Evolutionary conservation across 2,797 vertebrate genomes (phyloP).

Genomic region (Oryzias dopingdopingensis): DNA sequence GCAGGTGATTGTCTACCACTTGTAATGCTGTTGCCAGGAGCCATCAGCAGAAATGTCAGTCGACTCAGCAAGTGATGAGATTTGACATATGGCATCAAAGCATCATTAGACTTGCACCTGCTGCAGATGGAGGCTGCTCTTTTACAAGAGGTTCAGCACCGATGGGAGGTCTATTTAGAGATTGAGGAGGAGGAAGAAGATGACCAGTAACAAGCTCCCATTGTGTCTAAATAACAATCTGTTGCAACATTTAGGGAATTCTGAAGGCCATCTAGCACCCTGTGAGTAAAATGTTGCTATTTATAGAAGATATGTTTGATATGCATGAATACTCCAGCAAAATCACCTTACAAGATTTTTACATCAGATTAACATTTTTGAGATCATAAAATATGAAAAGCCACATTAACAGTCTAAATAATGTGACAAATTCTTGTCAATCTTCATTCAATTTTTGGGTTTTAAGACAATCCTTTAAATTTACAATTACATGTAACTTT

Average conservation of each 20-base stretch:
- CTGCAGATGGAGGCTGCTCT: constrained; percentile 82
- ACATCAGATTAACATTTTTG: too few relatives aligned
- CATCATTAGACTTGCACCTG: constrained; percentile 91
- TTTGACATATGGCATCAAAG: constrained; percentile 98
- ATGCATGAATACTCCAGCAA: neutral
- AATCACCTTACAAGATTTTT: too few relatives aligned
- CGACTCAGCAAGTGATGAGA: constrained; percentile 92
- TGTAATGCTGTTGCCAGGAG: constrained; percentile 79
- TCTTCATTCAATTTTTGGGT: too few relatives aligned
- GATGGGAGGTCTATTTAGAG: constrained; percentile 68
- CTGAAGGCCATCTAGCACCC: constrained; percentile 14
- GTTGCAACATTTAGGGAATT: constrained; percentile 20
- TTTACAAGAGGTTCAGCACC: constrained; percentile 75
- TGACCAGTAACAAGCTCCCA: constrained; percentile 55
- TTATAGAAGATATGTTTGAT: constrained; percentile 3
- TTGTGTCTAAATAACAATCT: constrained; percentile 49
- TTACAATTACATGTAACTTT: too few relatives aligned
- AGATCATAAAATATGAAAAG: too few relatives aligned
- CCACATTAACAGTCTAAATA: too few relatives aligned
- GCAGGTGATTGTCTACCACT: constrained; percentile 58
- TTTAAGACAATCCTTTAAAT: too few relatives aligned
- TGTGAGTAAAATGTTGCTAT: neutral
- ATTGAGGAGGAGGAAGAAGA: constrained; percentile 62
- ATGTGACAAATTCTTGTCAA: too few relatives aligned
- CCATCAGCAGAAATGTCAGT: constrained; percentile 90